Evolutionary conservation across 2,888 invertebrate species (phyloP), one percentile per base, ranked within the genome.

Genomic region (Leptodirus hochenwartii): DNA sequence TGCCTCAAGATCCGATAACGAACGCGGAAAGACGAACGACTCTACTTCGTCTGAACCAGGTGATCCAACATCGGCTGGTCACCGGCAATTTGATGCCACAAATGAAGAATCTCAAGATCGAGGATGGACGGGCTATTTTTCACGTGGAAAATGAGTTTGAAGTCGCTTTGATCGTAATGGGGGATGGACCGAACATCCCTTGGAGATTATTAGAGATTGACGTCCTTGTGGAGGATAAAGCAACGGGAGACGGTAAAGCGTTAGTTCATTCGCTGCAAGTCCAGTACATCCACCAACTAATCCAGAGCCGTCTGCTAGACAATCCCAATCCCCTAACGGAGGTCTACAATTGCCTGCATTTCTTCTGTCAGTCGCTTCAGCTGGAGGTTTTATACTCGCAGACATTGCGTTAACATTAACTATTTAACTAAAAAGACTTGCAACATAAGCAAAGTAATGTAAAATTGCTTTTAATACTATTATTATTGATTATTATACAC

Each of bases 201-300:
- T 98, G 98, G 96, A 69, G 91, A 29, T 63, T 99, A 30, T 61
- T 98, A 34, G 90, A 93, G 52, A 81, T 99, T 41, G 85, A 90
- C 44, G 79, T 98, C 45, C 63, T 98, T 9, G 95, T 98, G 3
- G 90, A 93, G 51, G 96, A 98, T 49, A 82, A 80, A 54, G 96
- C 96, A 61, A 93, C 91, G 30, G 91, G 93, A 70, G 91, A 91
- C 66, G 96, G 96, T 9, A 90, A 90, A 56, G 73, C 87, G 0
- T 61, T 99, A 32, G 95, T 96, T 3, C 98, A 98, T 60, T 76
- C 81, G 4, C 64, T 93, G 5, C 96, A 95, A 63, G 72, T 85
- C 12, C 74, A 87, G 47, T 93, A 87, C 58, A 76, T 98, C 30
- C 91, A 95, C 45, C 85, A 91, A 45, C 67, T 96, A 15, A 77